Percentiles rank a stretch among this genome's conserved stretches.
These are phyloP conservation scores for Argyresthia goedartella DNA, from an alignment of 2,888 invertebrate species.

Conservation along the genomic window DNA sequence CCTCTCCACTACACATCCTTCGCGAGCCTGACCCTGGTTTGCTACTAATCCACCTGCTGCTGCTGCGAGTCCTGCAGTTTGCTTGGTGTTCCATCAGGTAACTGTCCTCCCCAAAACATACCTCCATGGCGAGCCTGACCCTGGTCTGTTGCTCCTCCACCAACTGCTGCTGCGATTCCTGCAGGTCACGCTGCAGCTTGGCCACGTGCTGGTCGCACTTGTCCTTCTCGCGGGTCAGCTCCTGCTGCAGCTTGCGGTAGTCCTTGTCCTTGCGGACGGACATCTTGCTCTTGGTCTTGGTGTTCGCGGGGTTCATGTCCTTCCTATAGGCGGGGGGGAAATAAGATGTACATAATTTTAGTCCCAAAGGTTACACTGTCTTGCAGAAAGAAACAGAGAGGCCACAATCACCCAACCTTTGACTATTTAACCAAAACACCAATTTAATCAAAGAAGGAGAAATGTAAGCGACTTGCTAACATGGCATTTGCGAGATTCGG, in stretches of 20 bases:
- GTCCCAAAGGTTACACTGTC: no score
- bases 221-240: slow-evolving; percentile 92
- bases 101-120: no score
- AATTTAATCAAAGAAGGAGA: no score
- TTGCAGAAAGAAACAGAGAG: no score
- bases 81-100: no score
- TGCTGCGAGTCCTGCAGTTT: slow-evolving; percentile 91
- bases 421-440: no score
- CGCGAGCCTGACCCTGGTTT: slow-evolving; percentile 75
- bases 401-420: no score
- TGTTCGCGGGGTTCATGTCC: slow-evolving; percentile 76
- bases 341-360: no score
- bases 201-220: slow-evolving; percentile 91
- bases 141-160: slow-evolving; percentile 58
- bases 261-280: slow-evolving; percentile 94
- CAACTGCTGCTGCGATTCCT: slow-evolving; percentile 87
- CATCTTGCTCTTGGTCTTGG: slow-evolving; percentile 85
- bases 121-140: slow-evolving; percentile 91
- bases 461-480: no score
- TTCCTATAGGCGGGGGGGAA: slow-evolving; percentile 37
- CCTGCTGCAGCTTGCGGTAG: slow-evolving; percentile 93
- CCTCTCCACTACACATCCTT: no score
- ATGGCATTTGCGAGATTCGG: no score
- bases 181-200: slow-evolving; percentile 87
- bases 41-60: slow-evolving; percentile 75